These are phyloP conservation scores for Stratiomys singularior DNA, from an alignment of 2,888 invertebrate species.

Conservation along the genomic window DNA sequence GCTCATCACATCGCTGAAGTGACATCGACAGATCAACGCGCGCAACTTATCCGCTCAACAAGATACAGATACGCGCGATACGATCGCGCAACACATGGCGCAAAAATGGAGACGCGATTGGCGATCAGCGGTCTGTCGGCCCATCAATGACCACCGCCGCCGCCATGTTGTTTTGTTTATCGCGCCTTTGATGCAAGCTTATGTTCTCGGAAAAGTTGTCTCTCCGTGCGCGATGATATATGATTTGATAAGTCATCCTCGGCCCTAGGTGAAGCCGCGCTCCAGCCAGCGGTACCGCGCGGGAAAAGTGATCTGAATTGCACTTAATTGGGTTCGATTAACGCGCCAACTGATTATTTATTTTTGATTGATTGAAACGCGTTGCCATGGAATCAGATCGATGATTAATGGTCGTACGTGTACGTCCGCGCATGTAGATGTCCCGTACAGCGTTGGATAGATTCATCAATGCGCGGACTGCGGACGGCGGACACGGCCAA, in stretches of 20 bases:
- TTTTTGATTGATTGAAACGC: slow-evolving; percentile 37
- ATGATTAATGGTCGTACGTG: slow-evolving; percentile 26
- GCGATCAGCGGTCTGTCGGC: neutral
- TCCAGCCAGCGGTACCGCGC: neutral
- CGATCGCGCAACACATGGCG: neutral
- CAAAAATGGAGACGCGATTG: neutral
- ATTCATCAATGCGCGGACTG: neutral
- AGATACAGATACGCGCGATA: neutral
- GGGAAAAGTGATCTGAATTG: slow-evolving; percentile 39
- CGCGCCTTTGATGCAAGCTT: neutral
- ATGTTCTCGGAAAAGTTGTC: neutral
- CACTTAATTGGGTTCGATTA: slow-evolving; percentile 45
- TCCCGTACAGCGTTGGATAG: neutral
- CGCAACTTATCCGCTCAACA: slow-evolving; percentile 16
- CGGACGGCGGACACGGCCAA: neutral
- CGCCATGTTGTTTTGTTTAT: slow-evolving; percentile 9
- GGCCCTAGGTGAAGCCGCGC: neutral
- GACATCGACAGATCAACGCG: slow-evolving; percentile 41
- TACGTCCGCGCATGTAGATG: neutral
- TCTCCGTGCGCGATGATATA: neutral
- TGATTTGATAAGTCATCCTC: neutral
- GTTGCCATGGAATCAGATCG: slow-evolving; percentile 23
- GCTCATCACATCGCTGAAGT: slow-evolving; percentile 2
- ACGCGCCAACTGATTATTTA: slow-evolving; percentile 41
- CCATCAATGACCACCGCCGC: slow-evolving; percentile 3